These are phyloP conservation scores for Sus cebifrons DNA, from an alignment of 2,797 vertebrate genomes.

Conservation along the genomic window DNA sequence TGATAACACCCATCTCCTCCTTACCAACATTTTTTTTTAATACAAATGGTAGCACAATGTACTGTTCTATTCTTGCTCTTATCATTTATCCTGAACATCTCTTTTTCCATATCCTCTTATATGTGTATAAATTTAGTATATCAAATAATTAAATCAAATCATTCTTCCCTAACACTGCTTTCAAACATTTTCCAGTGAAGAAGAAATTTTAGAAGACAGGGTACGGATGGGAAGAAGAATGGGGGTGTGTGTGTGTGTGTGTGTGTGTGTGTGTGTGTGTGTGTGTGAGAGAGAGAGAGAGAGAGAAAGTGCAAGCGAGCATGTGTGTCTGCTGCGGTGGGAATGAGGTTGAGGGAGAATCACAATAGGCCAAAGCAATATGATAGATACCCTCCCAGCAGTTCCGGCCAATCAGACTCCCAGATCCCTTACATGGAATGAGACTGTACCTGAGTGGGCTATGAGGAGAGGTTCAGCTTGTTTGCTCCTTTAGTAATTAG, in stretches of 20 bases:
- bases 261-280: neutral
- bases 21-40: neutral
- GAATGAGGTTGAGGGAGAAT: neutral
- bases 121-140: conserved; percentile 10
- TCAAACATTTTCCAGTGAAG: neutral
- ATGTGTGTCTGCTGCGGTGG: neutral
- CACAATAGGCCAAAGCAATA: neutral
- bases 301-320: too few relatives aligned
- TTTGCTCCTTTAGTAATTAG: conserved; percentile 3
- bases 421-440: neutral
- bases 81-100: conserved; percentile 38
- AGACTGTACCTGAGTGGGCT: neutral
- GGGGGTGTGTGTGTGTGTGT: too few relatives aligned
- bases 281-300: too few relatives aligned
- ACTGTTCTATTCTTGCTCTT: neutral
- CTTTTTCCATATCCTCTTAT: conserved; percentile 16
- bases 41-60: neutral
- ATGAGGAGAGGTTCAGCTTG: neutral
- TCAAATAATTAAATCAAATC: conserved; percentile 24
- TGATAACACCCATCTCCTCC: neutral
- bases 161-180: conserved; percentile 22
- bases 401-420: neutral
- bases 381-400: neutral
- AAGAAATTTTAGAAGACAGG: neutral
- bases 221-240: neutral